Evolutionary conservation across 2,797 vertebrate species (phyloP).

Genomic region (Lutjanus argentimaculatus): DNA sequence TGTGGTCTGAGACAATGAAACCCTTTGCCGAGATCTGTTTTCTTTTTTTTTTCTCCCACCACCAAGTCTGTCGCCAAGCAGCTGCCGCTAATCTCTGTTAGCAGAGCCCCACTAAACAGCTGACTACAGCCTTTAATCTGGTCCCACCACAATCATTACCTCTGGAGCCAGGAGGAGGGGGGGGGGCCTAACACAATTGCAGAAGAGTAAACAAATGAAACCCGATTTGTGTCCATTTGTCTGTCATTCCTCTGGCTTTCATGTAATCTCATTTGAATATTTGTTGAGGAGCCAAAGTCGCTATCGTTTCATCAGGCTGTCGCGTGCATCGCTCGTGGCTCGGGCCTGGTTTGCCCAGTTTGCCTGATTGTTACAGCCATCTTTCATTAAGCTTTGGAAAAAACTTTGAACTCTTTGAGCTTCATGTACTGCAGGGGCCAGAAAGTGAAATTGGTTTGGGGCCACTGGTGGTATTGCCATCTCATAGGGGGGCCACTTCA

Average conservation of each 20-base stretch:
- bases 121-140: slow-evolving; percentile 80
- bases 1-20: slow-evolving; percentile 68
- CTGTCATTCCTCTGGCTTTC: slow-evolving; percentile 75
- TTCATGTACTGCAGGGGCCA: not conserved
- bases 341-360: slow-evolving; percentile 31
- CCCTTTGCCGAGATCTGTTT: slow-evolving; percentile 34
- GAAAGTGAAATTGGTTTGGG: too few species aligned
- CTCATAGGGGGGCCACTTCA: too few species aligned
- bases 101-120: slow-evolving; percentile 79
- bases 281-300: slow-evolving; percentile 68
- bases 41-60: slow-evolving; percentile 22
- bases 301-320: slow-evolving; percentile 70
- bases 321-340: slow-evolving; percentile 9
- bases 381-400: slow-evolving; percentile 21
- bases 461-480: too few species aligned
- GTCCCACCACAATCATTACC: slow-evolving; percentile 80
- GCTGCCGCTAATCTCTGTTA: slow-evolving; percentile 82
- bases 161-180: slow-evolving; percentile 69
- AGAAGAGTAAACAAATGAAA: slow-evolving; percentile 82
- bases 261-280: slow-evolving; percentile 80
- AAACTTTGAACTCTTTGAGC: not conserved
- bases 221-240: slow-evolving; percentile 76
- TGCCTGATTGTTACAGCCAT: slow-evolving; percentile 7
- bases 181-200: slow-evolving; percentile 75
- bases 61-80: slow-evolving; percentile 75